Base-by-base conservation (phyloP, 2,888 invertebrate genomes). In the Chalcis sispes region DNA sequence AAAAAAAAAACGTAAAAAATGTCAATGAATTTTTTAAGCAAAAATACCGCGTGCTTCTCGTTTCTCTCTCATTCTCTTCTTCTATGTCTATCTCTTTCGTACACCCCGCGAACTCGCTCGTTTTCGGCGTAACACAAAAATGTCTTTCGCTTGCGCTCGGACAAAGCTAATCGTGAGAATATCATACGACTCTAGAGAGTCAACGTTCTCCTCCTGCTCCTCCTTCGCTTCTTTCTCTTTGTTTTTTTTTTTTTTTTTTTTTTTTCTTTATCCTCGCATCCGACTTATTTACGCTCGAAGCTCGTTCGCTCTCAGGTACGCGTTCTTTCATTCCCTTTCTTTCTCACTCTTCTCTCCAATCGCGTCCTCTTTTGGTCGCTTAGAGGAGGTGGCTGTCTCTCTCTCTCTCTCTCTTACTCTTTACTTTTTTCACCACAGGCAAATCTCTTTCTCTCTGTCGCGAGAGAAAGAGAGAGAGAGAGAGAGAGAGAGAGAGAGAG, bases 81-180 rank as follows among this genome's bases (percentile, higher is more conserved):
- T n/a, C n/a, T n/a, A n/a, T n/a, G n/a, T n/a, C n/a, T n/a, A n/a
- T n/a, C n/a, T n/a, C n/a, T 56, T 29, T 56, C 32, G 7, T 15
- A 23, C n/a, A 52, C 52, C 23, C 20, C 40, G n/a, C 25, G n/a
- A 8, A n/a, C 48, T 8, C 29, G n/a, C 36, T 40, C n/a, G n/a
- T n/a, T 36, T 48, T 40, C 40, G 61, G 32, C 50, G 61, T 59
- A 13, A 25, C 29, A 54, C 15, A 32, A 48, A 69, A 67, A 61
- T 25, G 23, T 27, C 8, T 52, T 59, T 27, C 46, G 25, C 42
- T 25, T 10, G 40, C 50, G 32, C 42, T 42, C 42, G 42, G 15
- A 8, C 42, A 8, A 13, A 4, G 32, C 56, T 75, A 75, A 75
- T 75, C 75, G 75, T 75, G 75, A 71, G 76, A 66, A 75, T 75